Percentiles rank a stretch among this genome's conserved stretches.
Conservation (phyloP, 2,113 vertebrate species). For the Cheirogaleus medius region DNA sequence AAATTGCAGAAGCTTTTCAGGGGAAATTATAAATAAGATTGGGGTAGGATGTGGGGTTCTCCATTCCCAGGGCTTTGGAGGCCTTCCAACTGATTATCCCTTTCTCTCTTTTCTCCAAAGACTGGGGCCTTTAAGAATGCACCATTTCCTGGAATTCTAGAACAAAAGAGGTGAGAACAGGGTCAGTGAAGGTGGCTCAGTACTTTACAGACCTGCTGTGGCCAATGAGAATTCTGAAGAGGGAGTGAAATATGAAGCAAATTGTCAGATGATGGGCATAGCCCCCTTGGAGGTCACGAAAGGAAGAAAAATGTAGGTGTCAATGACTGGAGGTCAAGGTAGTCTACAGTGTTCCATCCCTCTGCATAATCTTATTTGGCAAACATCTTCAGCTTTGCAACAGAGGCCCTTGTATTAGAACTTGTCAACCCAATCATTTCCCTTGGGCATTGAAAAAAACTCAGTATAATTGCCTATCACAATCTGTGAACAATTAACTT, state of each 20-base stretch:
- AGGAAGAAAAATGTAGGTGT: background rate
- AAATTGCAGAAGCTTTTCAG: conserved; percentile 53
- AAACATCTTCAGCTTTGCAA: background rate
- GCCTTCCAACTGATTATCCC: conserved; percentile 48
- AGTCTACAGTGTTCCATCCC: too few relatives aligned
- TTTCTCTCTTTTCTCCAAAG: conserved; percentile 4
- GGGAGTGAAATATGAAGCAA: background rate
- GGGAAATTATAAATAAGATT: conserved; percentile 42
- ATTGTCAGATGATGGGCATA: background rate
- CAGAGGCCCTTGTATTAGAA: background rate
- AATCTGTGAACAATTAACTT: background rate
- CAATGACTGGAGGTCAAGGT: accelerated
- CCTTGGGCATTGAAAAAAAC: background rate
- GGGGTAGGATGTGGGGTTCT: conserved; percentile 19
- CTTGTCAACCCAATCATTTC: background rate
- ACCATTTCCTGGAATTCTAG: conserved; percentile 96
- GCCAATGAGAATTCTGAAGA: conserved; percentile 16
- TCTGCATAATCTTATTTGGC: background rate
- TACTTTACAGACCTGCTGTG: background rate
- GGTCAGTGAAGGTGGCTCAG: background rate
- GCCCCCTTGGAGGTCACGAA: background rate
- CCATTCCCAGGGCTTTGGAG: conserved; percentile 66
- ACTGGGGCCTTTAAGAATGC: conserved; percentile 87
- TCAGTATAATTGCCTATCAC: background rate
- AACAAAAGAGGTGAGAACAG: conserved; percentile 65